Evolutionary conservation across 2,888 invertebrate genomes (phyloP), one percentile per base, ranked within the genome.

Genomic region (Ormia ochracea): DNA sequence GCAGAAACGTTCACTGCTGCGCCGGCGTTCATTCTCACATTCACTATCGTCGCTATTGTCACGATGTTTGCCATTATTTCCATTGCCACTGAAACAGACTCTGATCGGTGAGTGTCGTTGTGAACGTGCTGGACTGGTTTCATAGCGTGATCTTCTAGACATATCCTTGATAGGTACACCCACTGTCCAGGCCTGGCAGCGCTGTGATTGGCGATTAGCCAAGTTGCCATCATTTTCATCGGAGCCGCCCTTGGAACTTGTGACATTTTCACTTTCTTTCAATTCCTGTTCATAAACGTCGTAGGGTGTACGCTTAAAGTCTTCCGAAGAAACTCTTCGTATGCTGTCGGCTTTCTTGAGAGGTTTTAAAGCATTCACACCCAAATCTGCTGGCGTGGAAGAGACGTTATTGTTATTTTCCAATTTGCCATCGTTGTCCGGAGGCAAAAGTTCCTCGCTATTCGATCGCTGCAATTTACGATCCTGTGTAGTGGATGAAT

Each of bases 1-100:
- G 82, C 93, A 91, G 87, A 94, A 92, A 63, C 93, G 90, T 85
- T 94, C 93, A 84, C 91, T 92, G 82, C 91, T 92, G 81, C 93
- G 90, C 10, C 93, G 88, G 65, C 91, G 90, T 84, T 94, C 93
- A 70, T 93, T 92, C 84, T 93, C 93, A 84, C 91, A 91, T 72
- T 93, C 93, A 82, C 91, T 91, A 72, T 91, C 91, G 63, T 90
- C 89, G 82, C 89, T 87, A 10, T 86, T 86, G 91, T 93, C 85
- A 56, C 84, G 84, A 66, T 84, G 28, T 56, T 79, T 81, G 52
- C 78, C 81, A 50, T 48, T 75, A 9, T 66, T 65, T 10, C 72
- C 76, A 52, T 84, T 85, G 14, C 79, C 82, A 14, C 75, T 81
- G 43, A 75, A 45, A 23, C 80, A 80, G 54, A 82, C 83, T 26